Conservation (phyloP, 2,113 vertebrate genomes). For the Cheilinus undulatus region DNA sequence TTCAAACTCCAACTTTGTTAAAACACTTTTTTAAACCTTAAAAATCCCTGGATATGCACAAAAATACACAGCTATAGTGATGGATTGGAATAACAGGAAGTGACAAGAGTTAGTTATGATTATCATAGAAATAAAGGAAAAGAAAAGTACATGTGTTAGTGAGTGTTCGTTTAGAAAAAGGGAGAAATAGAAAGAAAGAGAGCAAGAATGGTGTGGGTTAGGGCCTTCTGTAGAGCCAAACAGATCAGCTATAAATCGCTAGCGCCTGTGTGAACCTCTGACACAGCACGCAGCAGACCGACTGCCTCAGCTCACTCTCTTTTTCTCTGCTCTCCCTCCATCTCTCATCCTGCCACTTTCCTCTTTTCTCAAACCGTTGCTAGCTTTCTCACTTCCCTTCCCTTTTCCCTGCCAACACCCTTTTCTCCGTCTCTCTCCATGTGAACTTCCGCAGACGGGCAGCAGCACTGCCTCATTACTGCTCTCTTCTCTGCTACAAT, state of each 20-base stretch:
- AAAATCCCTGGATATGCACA: background rate
- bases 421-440: conserved; percentile 24
- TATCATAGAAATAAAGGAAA: conserved; percentile 1
- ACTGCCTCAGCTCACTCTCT: conserved; percentile 62
- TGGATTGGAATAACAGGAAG: background rate
- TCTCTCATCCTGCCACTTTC: conserved; percentile 43
- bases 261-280: conserved; percentile 65
- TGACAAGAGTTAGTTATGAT: too few relatives aligned
- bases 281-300: conserved; percentile 73
- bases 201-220: conserved; percentile 39
- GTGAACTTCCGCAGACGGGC: conserved; percentile 27
- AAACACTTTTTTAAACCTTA: too few relatives aligned
- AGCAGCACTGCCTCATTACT: conserved; percentile 50
- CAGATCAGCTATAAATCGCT: conserved; percentile 71
- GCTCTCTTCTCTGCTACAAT: conserved; percentile 61
- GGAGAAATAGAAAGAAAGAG: background rate
- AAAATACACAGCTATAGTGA: background rate
- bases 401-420: conserved; percentile 21
- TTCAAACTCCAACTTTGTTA: background rate
- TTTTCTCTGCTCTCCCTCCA: conserved; percentile 36
- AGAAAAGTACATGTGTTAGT: background rate
- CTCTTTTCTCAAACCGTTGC: conserved; percentile 42
- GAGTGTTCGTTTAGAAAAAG: background rate
- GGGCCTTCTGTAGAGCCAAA: conserved; percentile 62
- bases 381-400: conserved; percentile 40